These are phyloP conservation scores for Proctacanthus coquilletti DNA, from an alignment of 1,140 invertebrate genomes.

Conservation along the genomic window DNA sequence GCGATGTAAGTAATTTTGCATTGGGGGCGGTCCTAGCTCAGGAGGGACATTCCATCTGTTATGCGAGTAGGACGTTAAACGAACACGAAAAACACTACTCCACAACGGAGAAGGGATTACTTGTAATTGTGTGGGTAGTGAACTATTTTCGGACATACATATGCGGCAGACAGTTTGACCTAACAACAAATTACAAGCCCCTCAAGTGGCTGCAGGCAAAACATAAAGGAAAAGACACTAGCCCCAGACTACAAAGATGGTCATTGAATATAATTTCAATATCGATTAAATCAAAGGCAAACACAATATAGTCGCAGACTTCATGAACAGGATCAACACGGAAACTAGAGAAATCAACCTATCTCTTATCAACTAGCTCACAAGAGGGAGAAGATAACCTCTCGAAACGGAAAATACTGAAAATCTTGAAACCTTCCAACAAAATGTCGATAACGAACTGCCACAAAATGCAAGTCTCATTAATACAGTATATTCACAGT, in stretches of 20 bases:
- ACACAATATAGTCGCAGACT: constrained; percentile 6
- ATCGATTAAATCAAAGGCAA: constrained; percentile 10
- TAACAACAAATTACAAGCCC: constrained; percentile 36
- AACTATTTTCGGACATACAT: constrained; percentile 34
- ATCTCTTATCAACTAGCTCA: too few relatives aligned
- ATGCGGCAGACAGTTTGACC: constrained; percentile 30
- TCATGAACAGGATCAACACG: constrained; percentile 4
- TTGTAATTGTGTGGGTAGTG: constrained; percentile 29
- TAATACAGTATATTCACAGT: background rate
- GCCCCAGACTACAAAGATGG: constrained; percentile 1
- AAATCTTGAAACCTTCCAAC: constrained; percentile 7
- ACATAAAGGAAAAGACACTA: constrained; percentile 6
- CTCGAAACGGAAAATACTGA: constrained; percentile 6
- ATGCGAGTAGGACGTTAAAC: constrained; percentile 6
- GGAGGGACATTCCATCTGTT: constrained; percentile 8
- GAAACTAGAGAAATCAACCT: background rate
- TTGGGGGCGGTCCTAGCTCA: constrained; percentile 1
- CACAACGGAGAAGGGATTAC: constrained; percentile 27
- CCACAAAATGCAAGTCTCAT: too few relatives aligned
- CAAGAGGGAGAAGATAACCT: constrained; percentile 1
- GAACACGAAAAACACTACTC: constrained; percentile 2
- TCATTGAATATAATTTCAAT: constrained; percentile 5
- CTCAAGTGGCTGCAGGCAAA: constrained; percentile 23
- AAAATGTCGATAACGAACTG: too few relatives aligned
- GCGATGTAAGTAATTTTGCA: constrained; percentile 10